Evolutionary conservation across 2,888 invertebrate genomes (phyloP).

Genomic region (Phengaris arion): DNA sequence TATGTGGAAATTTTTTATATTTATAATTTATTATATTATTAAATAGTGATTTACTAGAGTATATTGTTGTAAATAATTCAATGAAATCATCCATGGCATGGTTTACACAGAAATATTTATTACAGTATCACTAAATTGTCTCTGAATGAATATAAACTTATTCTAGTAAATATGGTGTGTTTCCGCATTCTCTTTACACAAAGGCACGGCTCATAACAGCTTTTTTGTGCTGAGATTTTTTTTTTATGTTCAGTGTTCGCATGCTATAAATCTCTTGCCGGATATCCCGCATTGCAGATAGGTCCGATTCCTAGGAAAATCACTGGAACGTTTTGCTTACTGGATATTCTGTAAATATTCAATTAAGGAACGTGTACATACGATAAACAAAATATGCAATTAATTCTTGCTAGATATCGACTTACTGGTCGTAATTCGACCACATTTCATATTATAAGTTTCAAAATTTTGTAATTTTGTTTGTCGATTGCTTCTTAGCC

Average conservation of each 20-base stretch:
- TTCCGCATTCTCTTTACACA: constrained; percentile 24
- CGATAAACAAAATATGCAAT: no score
- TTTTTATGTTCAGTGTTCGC: constrained; percentile 30
- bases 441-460: no score
- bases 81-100: no score
- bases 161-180: constrained; percentile 14
- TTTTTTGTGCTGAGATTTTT: constrained; percentile 30
- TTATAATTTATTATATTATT: no score
- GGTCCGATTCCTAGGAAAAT: constrained; percentile 32
- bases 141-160: constrained; percentile 17
- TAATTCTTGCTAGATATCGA: no score
- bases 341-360: constrained; percentile 26
- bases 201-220: constrained; percentile 30
- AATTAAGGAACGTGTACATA: no score
- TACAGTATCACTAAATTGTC: background rate
- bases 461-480: no score
- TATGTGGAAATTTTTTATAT: no score
- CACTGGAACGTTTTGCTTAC: constrained; percentile 20
- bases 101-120: background rate
- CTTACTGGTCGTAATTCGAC: no score
- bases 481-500: no score
- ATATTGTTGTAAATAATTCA: no score
- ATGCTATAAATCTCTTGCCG: constrained; percentile 32
- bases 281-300: constrained; percentile 37
- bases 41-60: no score